A percentile compares a stretch with the other conserved stretches of the same genome.
Evolutionary conservation across 2,888 invertebrate genomes (phyloP).

Genomic region (Thelaira solivaga): DNA sequence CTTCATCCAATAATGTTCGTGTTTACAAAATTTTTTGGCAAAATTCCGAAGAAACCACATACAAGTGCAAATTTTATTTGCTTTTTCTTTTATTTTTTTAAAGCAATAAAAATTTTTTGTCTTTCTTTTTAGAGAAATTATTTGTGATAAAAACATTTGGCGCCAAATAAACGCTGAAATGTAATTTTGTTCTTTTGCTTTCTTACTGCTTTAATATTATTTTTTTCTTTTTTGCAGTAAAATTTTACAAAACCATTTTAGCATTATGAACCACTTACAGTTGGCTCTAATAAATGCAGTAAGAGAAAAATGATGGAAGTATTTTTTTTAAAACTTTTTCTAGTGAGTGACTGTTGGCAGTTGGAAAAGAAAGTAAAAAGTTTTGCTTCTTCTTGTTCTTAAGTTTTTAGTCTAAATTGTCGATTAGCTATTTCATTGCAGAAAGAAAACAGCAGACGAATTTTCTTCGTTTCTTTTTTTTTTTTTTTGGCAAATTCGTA

Average conservation of each 20-base stretch:
- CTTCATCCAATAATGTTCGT: constrained; percentile 40
- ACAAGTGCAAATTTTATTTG: not conserved
- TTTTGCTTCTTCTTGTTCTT: too few species aligned
- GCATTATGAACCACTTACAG: constrained; percentile 13
- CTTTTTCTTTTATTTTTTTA: not conserved
- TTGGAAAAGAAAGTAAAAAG: too few species aligned
- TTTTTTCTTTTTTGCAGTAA: not conserved
- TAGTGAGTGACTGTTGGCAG: too few species aligned
- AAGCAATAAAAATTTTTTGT: not conserved
- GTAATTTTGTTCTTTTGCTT: not conserved
- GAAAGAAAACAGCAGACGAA: too few species aligned
- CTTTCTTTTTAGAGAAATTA: constrained; percentile 5
- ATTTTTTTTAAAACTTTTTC: too few species aligned
- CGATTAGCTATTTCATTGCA: too few species aligned
- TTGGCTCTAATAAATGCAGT: too few species aligned
- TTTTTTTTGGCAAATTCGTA: too few species aligned
- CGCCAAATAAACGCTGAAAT: constrained; percentile 52
- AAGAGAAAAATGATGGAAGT: too few species aligned
- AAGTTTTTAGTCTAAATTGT: too few species aligned
- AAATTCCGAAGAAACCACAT: constrained; percentile 26
- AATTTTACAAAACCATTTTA: not conserved
- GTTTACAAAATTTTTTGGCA: constrained; percentile 54
- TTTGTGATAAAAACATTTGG: constrained; percentile 55
- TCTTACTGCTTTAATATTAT: not conserved
- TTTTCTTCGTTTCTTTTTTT: too few species aligned